Evolutionary conservation across 2,888 invertebrate species (phyloP), one percentile per base, ranked within the genome.

Genomic region (Andricus curvator): DNA sequence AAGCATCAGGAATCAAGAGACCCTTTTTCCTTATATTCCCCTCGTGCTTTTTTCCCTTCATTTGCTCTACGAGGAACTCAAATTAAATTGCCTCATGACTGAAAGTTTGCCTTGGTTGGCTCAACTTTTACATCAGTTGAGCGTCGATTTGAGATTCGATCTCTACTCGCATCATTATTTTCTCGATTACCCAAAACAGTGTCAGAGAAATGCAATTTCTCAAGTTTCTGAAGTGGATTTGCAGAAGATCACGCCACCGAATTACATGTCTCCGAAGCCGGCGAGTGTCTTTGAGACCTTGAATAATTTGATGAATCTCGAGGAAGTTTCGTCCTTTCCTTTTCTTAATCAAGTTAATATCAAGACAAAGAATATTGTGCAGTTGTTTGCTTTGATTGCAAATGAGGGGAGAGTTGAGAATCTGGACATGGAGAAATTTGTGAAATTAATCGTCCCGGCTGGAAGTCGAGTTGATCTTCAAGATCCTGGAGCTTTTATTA

Each of bases 41-140:
- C 94, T 96, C 78, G 94, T 98, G 48, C 94, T 98, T 80, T 97
- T 96, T 90, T 94, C 96, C 0, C 93, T 99, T 56, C 99, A 99
- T 93, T 93, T 99, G 48, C 94, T 98, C 0, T 98, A 98, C 89
- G 98, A 99, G 94, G 98, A 98, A 90, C 93, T 97, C 6, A 98
- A 98, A 90, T 92, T 98, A 80, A 96, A 97, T 88, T 94, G 95
- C 0, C 93, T 97, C 0, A 93, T 96, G 85, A 94, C 94, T 70
- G 95, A 95, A 80, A 95, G 96, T 86, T 91, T 97, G 82, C 94
- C 95, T 78, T 94, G 95, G 0, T 90, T 98, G 64, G 96, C 96
- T 0, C 93, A 94, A 84, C 94, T 98, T 80, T 92, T 98, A 56
- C 95, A 96, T 89, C 97, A 96, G 89, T 90, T 98, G 65, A 94